These are phyloP conservation scores for Eleginops maclovinus DNA, from an alignment of 2,113 vertebrate species.

Conservation along the genomic window DNA sequence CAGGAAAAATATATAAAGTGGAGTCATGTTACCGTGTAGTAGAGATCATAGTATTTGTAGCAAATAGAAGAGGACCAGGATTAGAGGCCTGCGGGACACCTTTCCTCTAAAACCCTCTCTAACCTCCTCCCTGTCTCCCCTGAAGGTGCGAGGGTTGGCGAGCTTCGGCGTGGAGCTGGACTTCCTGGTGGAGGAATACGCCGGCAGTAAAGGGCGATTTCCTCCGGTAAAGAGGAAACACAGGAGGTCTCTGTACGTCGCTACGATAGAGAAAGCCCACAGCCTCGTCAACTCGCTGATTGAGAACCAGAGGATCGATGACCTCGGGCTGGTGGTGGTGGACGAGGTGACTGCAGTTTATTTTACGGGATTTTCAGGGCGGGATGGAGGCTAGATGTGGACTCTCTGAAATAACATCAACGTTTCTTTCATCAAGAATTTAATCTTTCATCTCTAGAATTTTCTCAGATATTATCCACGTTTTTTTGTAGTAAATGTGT, in stretches of 20 bases:
- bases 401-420: too few species aligned
- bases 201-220: slow-evolving; percentile 94
- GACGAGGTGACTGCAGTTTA: slow-evolving; percentile 88
- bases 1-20: too few species aligned
- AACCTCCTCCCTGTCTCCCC: background rate
- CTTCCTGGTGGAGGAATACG: slow-evolving; percentile 97
- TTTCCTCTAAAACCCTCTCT: background rate
- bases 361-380: too few species aligned
- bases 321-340: slow-evolving; percentile 91
- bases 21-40: background rate
- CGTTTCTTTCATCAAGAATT: too few species aligned
- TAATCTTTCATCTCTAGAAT: too few species aligned
- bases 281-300: slow-evolving; percentile 94
- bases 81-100: background rate
- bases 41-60: background rate
- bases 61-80: background rate
- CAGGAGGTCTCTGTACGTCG: slow-evolving; percentile 89
- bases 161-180: slow-evolving; percentile 93
- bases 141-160: slow-evolving; percentile 90
- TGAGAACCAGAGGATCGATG: slow-evolving; percentile 84
- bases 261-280: slow-evolving; percentile 96
- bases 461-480: too few species aligned
- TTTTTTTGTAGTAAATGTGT: too few species aligned
- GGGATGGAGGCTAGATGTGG: too few species aligned
- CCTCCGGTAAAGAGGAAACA: slow-evolving; percentile 91